Base-by-base conservation (phyloP, 1,140 invertebrate genomes). In the Heliconius nattereri region DNA sequence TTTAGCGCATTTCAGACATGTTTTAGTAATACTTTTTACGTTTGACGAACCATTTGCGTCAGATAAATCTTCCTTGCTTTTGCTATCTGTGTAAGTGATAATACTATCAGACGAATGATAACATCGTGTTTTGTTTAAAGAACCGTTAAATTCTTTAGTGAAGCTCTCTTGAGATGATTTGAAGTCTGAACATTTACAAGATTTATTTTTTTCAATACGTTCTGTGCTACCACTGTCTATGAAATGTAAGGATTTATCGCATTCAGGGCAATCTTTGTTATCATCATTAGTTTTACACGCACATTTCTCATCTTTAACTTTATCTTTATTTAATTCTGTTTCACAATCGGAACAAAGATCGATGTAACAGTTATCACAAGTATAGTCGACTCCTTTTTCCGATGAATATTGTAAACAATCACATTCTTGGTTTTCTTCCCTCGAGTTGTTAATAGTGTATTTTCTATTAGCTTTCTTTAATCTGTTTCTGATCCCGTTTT, bases 401-500 rank as follows among this genome's bases (percentile, higher is more conserved):
- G 83, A 81, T 0, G 93, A 94, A 16, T 89, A 83, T 83, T 94
- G 91, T 1, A 77, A 78, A 76, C 93, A 94, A 66, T 94, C 93
- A 71, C 93, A 94, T 26, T 92, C 89, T 70, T 89, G 86, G 19
- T 75, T 88, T 2, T 84, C 82, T n/a, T 91, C 87, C 81, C 90
- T 91, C 2, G 89, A 87, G 71, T 80, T 87, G 7, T 87, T 85
- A 60, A 86, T 73, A 13, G 89, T 89, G 71, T 91, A 88, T 84
- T 94, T 93, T 81, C 90, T 88, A 75, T 89, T 92, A 7, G 73
- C 79, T 78, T 94, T 95, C 83, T 95, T 95, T 7, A 96, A 88
- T 81, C 95, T 94, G 20, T 96, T 95, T 83, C 96, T 93, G 7
- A 96, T 90, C 54, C 96, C 95, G 29, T 95, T 96, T 87, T 97